Base-by-base conservation (phyloP, 2,113 vertebrate genomes). In the Lepus americanus region DNA sequence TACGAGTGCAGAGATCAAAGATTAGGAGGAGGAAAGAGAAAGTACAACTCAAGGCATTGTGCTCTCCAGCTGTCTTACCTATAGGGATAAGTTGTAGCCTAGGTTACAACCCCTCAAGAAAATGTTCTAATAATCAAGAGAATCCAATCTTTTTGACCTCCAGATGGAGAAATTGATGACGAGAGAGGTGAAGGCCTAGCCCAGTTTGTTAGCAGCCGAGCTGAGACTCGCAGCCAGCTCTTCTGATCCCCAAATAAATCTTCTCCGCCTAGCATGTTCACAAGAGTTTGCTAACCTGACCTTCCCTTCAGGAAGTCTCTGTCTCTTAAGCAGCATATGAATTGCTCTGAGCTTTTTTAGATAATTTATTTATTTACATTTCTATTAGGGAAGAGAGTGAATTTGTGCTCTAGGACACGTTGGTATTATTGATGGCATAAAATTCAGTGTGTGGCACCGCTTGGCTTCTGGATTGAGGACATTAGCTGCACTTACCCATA, bases 401-500 rank as follows among this genome's bases (percentile, higher is more conserved):
- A 33, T 44, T 16, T 55, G 25, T 25, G n/a, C 36, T 80, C 44
- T 29, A 55, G 63, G 22, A 86, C 22, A 0, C 1, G 6, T 5
- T 22, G 20, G 31, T 44, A 39, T 44, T 13, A 69, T n/a, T 29
- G 49, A 49, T 63, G 81, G 53, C 70, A 36, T 59, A 64, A 44
- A 44, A 93, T 59, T 10, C 87, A 90, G 70, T 3, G 0, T 7
- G 8, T 0, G 1, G 11, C 53, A 53, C 16, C 55, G 8, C 49
- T 55, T 9, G 10, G 16, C 27, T 72, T 53, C 74, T 10, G 2
- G 51, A 55, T 81, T 77, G 64, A 49, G 69, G 73, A 5, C 36
- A 9, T 16, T 1, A 36, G 33, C 25, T 39, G 23, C 59, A 96
- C 98, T 98, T 98, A 99, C 99, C 99, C 99, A 0, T 99, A 99